Base-by-base conservation (phyloP, 1,140 invertebrate genomes). In the Pemphigus obesinymphae region DNA sequence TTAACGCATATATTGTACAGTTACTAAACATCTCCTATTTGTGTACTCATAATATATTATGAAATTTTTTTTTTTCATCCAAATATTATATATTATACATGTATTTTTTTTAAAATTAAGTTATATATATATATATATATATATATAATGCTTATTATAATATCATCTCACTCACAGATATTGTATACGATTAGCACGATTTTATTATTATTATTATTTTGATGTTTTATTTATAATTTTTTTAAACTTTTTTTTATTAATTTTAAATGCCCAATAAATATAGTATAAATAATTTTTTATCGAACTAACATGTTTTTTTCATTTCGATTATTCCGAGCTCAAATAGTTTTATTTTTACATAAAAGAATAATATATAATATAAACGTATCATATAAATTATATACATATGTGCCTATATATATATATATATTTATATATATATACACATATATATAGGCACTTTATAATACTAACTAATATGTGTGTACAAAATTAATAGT, bases 261-360 rank as follows among this genome's bases (percentile, higher is more conserved):
- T 85, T 73, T 85, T 86, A 86, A 89, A 88, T 89, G 88, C 88
- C 89, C 89, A 89, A 89, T 89, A 89, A 89, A 88, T 86, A 88
- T 87, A 88, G 87, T 89, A 88, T 86, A 88, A 88, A 85, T 86
- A 85, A 82, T 82, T 80, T 78, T 45, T 80, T 50, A 80, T 80
- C 37, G 20, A 80, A 80, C 76, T 80, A 80, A 61, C 76, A 80
- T 61, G 76, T 80, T 63, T 80, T 76, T 80, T n/a, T 58, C 75
- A 78, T 78, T 78, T 80, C 45, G 29, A 43, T 80, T 43, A n/a
- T 58, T 80, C 43, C 26, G 76, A 61, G n/a, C 76, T 80, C 73
- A 29, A 7, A 80, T 80, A 80, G 53, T 80, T 63, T 80, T 61
- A 61, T 80, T 58, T 26, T 45, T 20, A 73, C 26, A 20, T n/a